Percentiles rank a stretch among this genome's conserved stretches.
phyloP scores from a whole-genome alignment of 1,140 invertebrate species.

The Drosophila sulfurigaster region DNA sequence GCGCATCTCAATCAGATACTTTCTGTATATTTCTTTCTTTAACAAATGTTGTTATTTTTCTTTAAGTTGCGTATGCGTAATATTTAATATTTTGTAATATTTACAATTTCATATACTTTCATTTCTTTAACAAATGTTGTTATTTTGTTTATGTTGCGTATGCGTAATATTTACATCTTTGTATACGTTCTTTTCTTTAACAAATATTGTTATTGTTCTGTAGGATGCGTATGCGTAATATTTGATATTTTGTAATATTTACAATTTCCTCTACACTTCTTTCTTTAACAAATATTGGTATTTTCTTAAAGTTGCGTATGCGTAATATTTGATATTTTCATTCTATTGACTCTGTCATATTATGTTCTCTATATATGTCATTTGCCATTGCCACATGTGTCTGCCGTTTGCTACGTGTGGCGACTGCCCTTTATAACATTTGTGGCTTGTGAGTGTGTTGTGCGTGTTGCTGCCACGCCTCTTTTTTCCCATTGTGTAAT shows the following conservation, averaged over 20 bases:
- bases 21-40: neutral
- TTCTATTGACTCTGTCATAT: conserved; percentile 3
- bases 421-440: conserved; percentile 16
- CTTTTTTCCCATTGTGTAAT: conserved; percentile 12
- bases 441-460: neutral
- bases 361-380: too few relatives aligned
- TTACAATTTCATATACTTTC: too few relatives aligned
- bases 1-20: neutral
- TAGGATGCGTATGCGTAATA: neutral
- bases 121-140: neutral
- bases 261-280: neutral
- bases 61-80: neutral
- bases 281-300: neutral
- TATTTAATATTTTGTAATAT: neutral
- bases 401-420: neutral
- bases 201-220: neutral
- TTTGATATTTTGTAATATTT: neutral
- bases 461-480: conserved; percentile 25
- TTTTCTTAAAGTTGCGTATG: neutral
- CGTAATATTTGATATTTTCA: neutral
- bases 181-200: too few relatives aligned
- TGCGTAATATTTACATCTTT: neutral
- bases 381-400: neutral
- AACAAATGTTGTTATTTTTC: neutral
- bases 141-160: neutral